Base-by-base conservation (phyloP, 2,888 invertebrate species). In the Caenorhabditis panamensis region DNA sequence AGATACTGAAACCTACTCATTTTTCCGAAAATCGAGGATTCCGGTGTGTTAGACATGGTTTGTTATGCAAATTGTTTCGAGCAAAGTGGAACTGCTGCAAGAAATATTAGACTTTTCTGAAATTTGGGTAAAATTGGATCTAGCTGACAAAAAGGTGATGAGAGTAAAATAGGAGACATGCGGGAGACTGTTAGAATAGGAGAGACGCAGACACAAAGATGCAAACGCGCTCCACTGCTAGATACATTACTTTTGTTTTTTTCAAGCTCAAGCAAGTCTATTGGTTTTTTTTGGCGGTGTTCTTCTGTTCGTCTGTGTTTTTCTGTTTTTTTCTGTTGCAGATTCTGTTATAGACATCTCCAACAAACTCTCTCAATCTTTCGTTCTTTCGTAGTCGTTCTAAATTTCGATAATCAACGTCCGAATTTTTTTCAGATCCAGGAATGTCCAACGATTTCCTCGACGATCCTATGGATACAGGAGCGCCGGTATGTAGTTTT, bases 401-500 rank as follows among this genome's bases (percentile, higher is more conserved):
- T n/a, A n/a, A n/a, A n/a, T n/a, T n/a, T n/a, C n/a, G n/a, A n/a
- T n/a, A n/a, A n/a, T n/a, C n/a, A n/a, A n/a, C n/a, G n/a, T 44
- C 31, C 20, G n/a, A 8, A 58, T 20, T 51, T 62, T 41, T 47
- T 47, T 4, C 47, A 47, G 47, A 31, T 26, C 13, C 41, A 13
- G 11, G 13, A 63, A 80, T 80, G 80, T 64, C 75, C 18, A 49
- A 64, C 47, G 80, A 69, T 8, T 2, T 66, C 16, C 47, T 75
- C 8, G 80, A 75, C 41, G 80, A 80, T 61, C 80, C 80, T 47
- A 80, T 80, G 80, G 80, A 80, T 13, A 66, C 61, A 44, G 66
- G 63, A 13, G 54, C 64, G 0, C 41, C 54, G 63, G 79, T 72
- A 24, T 28, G 62, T 13, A 13, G 13, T 41, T 13, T 41, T 41